Evolutionary conservation across 2,113 vertebrate genomes (phyloP).

Genomic region (Rhombomys opimus): DNA sequence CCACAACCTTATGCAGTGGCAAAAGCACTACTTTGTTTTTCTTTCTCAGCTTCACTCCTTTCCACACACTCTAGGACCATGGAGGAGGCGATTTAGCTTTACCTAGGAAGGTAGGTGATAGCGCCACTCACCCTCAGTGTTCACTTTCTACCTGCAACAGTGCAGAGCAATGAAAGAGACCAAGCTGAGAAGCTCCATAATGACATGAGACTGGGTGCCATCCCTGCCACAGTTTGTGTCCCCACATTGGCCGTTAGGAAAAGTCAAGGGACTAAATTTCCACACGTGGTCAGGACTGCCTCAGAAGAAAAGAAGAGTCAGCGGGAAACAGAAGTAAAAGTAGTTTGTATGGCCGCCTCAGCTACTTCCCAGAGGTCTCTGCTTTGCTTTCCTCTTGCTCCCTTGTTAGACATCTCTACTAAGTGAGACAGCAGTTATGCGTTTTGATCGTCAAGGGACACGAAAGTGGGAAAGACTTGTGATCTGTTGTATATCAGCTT

Average conservation of each 20-base stretch:
- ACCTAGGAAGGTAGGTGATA: not conserved
- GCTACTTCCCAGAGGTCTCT: not conserved
- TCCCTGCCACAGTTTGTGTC: not conserved
- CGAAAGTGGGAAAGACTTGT: not conserved
- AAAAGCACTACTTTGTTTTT: not conserved
- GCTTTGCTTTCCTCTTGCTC: not conserved
- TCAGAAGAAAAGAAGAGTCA: not conserved
- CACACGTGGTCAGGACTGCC: not conserved
- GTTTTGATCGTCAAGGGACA: not conserved
- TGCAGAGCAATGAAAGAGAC: not conserved
- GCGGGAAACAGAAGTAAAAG: not conserved
- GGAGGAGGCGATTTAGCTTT: not conserved
- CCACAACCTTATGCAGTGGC: not conserved
- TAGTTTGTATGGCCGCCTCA: not conserved
- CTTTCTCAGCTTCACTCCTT: not conserved
- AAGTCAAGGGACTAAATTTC: conserved; percentile 1
- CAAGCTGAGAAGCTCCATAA: not conserved
- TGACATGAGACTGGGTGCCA: not conserved
- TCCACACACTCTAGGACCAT: not conserved
- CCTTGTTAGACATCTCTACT: not conserved
- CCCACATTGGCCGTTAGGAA: not conserved
- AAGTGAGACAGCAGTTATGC: not conserved
- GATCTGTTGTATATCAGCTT: not conserved
- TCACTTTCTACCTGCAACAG: not conserved
- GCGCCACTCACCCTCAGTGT: not conserved